Evolutionary conservation across 1,140 invertebrate species (phyloP).

Genomic region (Maconellicoccus hirsutus): DNA sequence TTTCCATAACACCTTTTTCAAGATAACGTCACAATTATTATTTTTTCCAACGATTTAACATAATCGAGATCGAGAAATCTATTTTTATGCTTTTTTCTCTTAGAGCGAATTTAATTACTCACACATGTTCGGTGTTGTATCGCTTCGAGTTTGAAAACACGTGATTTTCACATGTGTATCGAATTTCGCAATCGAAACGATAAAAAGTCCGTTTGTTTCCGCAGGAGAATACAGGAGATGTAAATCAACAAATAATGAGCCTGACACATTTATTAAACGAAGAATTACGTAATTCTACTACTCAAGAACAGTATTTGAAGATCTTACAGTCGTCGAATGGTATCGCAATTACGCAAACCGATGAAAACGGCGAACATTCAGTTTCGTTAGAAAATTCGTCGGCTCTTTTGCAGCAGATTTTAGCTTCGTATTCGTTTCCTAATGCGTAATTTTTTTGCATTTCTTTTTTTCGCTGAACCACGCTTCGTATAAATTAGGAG

Average conservation of each 20-base stretch:
- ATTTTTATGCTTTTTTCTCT: no score
- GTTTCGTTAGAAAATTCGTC: not conserved
- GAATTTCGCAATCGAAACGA: no score
- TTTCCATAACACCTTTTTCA: no score
- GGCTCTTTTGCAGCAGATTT: not conserved
- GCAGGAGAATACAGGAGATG: not conserved
- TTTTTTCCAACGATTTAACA: no score
- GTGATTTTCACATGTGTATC: no score
- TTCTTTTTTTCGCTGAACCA: no score
- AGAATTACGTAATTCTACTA: conserved; percentile 1
- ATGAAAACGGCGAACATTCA: conserved; percentile 7
- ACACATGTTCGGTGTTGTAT: no score
- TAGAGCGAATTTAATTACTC: no score
- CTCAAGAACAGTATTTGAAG: conserved; percentile 1
- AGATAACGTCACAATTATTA: no score
- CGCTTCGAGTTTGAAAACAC: no score
- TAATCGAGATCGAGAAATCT: no score
- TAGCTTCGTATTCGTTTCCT: not conserved
- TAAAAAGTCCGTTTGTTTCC: not conserved
- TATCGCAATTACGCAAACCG: not conserved
- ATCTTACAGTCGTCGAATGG: conserved; percentile 1
- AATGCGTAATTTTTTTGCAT: not conserved
- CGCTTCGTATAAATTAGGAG: no score
- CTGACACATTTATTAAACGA: not conserved
- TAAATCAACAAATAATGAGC: not conserved